Evolutionary conservation across 2,113 vertebrate genomes (phyloP).

Genomic region (Todiramphus chloris): DNA sequence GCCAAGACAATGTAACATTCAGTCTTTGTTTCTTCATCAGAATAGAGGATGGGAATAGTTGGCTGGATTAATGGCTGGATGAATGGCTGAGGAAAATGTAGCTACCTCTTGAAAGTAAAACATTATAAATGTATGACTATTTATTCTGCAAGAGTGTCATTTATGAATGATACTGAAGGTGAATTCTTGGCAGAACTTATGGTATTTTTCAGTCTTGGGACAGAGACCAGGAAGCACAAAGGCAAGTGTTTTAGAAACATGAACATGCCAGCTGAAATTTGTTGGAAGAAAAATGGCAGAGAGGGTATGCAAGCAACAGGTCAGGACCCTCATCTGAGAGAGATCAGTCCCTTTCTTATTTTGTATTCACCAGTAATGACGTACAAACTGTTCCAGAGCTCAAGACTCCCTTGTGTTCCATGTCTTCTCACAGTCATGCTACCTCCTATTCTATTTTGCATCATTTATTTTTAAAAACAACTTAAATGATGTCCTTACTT

Average conservation of each 20-base stretch:
- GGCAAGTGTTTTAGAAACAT: background rate
- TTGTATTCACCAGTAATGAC: background rate
- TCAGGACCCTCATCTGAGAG: background rate
- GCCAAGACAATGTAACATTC: background rate
- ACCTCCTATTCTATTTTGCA: background rate
- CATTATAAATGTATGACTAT: background rate
- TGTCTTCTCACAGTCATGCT: background rate
- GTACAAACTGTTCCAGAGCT: background rate
- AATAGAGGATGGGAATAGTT: background rate
- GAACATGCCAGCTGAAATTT: background rate
- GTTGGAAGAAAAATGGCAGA: background rate
- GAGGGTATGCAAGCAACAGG: background rate
- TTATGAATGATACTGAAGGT: background rate
- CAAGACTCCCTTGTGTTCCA: fast-evolving
- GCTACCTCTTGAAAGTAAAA: background rate
- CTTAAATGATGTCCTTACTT: background rate
- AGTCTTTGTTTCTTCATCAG: background rate
- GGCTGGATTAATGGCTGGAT: background rate
- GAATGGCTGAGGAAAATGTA: background rate
- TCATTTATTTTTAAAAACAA: background rate
- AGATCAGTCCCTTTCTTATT: background rate
- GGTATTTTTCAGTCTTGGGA: background rate
- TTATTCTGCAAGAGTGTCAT: fast-evolving
- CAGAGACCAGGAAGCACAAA: background rate
- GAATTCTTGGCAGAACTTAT: background rate